Percentiles rank a stretch among this genome's conserved stretches.
Conservation (phyloP, 2,888 invertebrate species). For the Bellardia bayeri region DNA sequence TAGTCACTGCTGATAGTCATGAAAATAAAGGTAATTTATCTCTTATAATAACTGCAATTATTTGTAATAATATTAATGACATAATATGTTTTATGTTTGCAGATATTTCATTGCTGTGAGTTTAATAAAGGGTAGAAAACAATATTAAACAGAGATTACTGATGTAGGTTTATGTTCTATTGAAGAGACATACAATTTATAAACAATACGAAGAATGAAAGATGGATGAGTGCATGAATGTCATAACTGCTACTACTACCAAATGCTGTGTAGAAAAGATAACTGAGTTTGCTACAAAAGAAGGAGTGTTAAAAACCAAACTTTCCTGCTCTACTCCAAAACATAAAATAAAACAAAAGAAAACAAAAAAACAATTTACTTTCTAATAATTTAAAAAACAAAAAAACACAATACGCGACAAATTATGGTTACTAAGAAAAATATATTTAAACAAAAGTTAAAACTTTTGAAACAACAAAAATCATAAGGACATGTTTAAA, state of each 20-base stretch:
- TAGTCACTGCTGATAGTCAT: constrained; percentile 85
- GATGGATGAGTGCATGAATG: constrained; percentile 34
- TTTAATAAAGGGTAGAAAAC: constrained; percentile 74
- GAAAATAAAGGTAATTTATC: constrained; percentile 83
- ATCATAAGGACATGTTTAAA: constrained; percentile 45
- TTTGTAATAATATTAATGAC: background rate
- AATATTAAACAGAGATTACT: constrained; percentile 73
- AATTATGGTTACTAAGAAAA: constrained; percentile 74
- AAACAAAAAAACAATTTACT: constrained; percentile 61
- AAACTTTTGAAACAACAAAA: constrained; percentile 51
- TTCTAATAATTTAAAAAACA: constrained; percentile 57
- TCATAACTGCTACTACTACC: constrained; percentile 52
- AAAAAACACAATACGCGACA: constrained; percentile 74
- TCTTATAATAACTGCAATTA: background rate
- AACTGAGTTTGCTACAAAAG: constrained; percentile 62
- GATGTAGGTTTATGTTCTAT: constrained; percentile 69
- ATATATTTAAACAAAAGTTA: constrained; percentile 47
- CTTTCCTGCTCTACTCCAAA: constrained; percentile 68
- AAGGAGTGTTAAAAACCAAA: constrained; percentile 62
- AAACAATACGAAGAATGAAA: constrained; percentile 36
- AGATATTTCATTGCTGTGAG: constrained; percentile 84
- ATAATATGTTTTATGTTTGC: constrained; percentile 31
- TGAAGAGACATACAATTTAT: constrained; percentile 39
- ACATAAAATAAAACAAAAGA: constrained; percentile 42
- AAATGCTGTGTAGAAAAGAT: constrained; percentile 77